A percentile compares a stretch with the other conserved stretches of the same genome.
phyloP scores from a whole-genome alignment of 2,888 invertebrate genomes.

The Papilio gigon region DNA sequence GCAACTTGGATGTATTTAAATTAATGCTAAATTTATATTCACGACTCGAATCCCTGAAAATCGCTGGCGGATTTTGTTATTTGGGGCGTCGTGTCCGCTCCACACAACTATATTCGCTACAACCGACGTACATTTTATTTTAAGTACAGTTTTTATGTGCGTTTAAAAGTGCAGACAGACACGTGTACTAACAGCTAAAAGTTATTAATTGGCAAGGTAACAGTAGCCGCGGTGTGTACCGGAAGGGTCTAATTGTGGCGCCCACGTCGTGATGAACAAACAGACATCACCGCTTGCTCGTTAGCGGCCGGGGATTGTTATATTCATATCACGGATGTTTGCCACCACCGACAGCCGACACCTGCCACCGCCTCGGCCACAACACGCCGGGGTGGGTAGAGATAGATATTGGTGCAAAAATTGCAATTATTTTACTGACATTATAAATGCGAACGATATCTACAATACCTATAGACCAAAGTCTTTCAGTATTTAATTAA shows the following conservation, averaged over 20 bases:
- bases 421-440: no score
- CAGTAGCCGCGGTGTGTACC: constrained; percentile 13
- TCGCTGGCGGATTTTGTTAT: not conserved
- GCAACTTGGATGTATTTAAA: not conserved
- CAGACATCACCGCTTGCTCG: constrained; percentile 6
- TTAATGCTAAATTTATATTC: constrained; percentile 11
- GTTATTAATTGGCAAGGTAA: constrained; percentile 28
- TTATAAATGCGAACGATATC: no score
- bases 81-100: not conserved
- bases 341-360: constrained; percentile 1
- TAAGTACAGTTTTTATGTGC: no score
- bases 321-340: constrained; percentile 25
- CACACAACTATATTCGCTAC: not conserved
- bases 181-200: constrained; percentile 13
- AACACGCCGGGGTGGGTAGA: no score
- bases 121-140: no score
- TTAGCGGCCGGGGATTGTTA: constrained; percentile 6
- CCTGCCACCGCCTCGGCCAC: no score
- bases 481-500: no score
- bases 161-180: constrained; percentile 8
- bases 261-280: constrained; percentile 11
- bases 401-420: no score
- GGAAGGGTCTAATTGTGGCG: constrained; percentile 34
- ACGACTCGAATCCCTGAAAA: not conserved
- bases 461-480: no score